These are phyloP conservation scores for Oeneis ivallda DNA, from an alignment of 2,888 invertebrate genomes.

Conservation along the genomic window DNA sequence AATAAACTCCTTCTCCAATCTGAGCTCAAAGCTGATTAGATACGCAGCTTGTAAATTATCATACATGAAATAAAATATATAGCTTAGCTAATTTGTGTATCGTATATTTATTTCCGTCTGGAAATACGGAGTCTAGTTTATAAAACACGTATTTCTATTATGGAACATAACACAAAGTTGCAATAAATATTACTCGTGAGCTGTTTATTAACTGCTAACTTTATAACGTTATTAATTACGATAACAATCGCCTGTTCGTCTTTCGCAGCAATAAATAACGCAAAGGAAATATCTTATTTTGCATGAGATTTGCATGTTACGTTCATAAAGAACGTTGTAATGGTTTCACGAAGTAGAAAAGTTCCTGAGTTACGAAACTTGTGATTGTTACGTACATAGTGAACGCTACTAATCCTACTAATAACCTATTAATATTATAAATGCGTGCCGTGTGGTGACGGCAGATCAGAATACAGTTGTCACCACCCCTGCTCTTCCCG, in stretches of 20 bases:
- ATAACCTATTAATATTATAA: no score
- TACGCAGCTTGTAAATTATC: no score
- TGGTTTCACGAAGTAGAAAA: neutral
- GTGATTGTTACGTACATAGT: neutral
- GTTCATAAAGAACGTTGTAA: neutral
- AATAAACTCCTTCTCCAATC: no score
- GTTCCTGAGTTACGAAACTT: neutral
- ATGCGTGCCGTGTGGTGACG: no score
- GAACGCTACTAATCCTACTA: no score
- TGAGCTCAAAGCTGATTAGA: no score
- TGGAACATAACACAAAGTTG: neutral
- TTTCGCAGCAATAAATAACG: constrained; percentile 30
- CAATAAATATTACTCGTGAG: constrained; percentile 14
- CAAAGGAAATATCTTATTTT: constrained; percentile 29
- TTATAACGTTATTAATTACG: constrained; percentile 35
- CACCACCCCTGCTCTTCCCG: no score
- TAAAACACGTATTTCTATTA: neutral
- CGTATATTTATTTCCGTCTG: no score
- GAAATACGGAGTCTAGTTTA: neutral
- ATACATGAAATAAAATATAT: no score
- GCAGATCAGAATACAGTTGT: no score
- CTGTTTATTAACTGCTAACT: constrained; percentile 34
- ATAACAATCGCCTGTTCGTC: constrained; percentile 30
- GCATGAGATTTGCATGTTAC: constrained; percentile 9
- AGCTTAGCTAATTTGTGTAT: no score